A percentile compares a stretch with the other conserved stretches of the same genome.
Evolutionary conservation across 2,888 invertebrate genomes (phyloP).

Genomic region (Synergus japonicus): DNA sequence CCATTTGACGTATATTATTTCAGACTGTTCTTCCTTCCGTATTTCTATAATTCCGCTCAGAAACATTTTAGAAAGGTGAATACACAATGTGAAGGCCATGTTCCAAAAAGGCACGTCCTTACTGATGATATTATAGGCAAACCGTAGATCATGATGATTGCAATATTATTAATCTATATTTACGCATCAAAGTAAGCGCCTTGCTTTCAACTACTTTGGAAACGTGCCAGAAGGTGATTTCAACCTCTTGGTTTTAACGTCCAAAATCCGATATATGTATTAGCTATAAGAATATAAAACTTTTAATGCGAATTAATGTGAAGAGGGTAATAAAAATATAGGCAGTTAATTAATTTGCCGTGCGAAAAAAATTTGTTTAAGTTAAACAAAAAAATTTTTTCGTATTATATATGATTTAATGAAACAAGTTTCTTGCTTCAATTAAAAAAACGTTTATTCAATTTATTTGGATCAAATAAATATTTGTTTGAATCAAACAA

Average conservation of each 20-base stretch:
- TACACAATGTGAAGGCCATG: background rate
- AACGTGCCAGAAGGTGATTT: background rate
- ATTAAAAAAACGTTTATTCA: no score
- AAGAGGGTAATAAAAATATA: no score
- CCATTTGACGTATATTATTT: background rate
- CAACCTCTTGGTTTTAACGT: background rate
- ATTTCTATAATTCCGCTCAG: background rate
- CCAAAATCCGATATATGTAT: background rate
- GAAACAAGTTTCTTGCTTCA: no score
- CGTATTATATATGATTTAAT: no score
- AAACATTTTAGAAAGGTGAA: background rate
- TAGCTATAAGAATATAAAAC: background rate
- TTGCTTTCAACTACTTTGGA: background rate
- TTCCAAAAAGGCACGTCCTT: background rate
- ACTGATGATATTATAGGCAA: background rate
- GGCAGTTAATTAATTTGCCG: no score
- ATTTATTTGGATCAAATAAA: no score
- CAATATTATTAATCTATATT: background rate
- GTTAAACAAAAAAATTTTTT: no score
- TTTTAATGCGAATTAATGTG: no score
- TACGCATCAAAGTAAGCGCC: background rate
- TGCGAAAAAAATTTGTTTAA: no score
- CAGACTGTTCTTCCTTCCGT: no score
- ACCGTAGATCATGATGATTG: no score
- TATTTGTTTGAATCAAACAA: no score